Evolutionary conservation across 1,140 invertebrate genomes (phyloP).

Genomic region (Neodiprion virginianus): DNA sequence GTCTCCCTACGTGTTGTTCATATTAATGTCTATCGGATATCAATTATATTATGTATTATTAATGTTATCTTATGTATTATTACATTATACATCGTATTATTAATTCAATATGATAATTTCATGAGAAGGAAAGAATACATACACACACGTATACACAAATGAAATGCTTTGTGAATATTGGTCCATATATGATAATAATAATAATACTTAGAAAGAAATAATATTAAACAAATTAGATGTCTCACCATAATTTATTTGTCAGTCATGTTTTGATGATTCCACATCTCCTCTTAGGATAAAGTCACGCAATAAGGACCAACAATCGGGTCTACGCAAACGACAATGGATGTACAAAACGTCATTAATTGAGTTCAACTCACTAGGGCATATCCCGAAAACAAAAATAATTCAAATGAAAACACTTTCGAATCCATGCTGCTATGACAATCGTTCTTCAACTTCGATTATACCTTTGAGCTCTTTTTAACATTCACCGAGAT

Average conservation of each 20-base stretch:
- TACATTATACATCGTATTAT: slow-evolving; percentile 45
- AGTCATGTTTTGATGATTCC: neutral
- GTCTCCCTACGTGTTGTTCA: slow-evolving; percentile 25
- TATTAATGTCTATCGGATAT: slow-evolving; percentile 38
- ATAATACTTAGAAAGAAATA: slow-evolving; percentile 48
- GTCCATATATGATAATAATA: slow-evolving; percentile 57
- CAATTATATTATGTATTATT: slow-evolving; percentile 56
- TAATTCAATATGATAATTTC: slow-evolving; percentile 49
- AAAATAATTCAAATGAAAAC: too few relatives aligned
- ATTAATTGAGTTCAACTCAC: too few relatives aligned
- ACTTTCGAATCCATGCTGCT: too few relatives aligned
- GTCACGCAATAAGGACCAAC: too few relatives aligned
- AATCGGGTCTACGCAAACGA: too few relatives aligned
- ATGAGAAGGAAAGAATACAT: slow-evolving; percentile 38
- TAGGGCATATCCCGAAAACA: too few relatives aligned
- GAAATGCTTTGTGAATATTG: slow-evolving; percentile 59
- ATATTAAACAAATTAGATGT: slow-evolving; percentile 26
- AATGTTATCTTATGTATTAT: slow-evolving; percentile 57
- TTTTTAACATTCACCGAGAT: too few relatives aligned
- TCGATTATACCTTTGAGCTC: too few relatives aligned
- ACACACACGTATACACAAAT: slow-evolving; percentile 44
- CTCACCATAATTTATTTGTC: neutral
- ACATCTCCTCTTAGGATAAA: too few relatives aligned
- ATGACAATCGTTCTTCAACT: too few relatives aligned
- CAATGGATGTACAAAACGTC: too few relatives aligned